Evolutionary conservation across 92 coral and sea anemone species (phyloP).

Genomic region (Bergia sp.): DNA sequence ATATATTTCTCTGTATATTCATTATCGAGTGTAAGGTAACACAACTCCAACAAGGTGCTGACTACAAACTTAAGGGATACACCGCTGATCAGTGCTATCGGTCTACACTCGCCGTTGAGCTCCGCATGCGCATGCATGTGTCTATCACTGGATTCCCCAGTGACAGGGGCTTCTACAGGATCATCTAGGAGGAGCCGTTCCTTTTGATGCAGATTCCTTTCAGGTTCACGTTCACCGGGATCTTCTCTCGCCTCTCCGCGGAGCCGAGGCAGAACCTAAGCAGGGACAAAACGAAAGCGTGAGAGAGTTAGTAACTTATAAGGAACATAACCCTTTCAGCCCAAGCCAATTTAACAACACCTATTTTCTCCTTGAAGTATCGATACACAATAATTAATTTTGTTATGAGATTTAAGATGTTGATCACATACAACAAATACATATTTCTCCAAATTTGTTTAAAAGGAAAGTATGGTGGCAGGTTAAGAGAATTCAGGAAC

Average conservation of each 20-base stretch:
- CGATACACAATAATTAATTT: no score
- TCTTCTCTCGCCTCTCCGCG: slow-evolving; percentile 43
- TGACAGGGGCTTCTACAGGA: neutral
- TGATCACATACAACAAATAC: no score
- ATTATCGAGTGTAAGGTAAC: slow-evolving; percentile 14
- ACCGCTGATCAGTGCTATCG: slow-evolving; percentile 23
- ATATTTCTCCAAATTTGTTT: no score
- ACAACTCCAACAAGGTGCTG: neutral
- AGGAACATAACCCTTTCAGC: no score
- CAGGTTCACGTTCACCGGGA: slow-evolving; percentile 44
- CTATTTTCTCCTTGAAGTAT: no score
- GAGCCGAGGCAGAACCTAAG: slow-evolving; percentile 36
- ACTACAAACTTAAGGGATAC: slow-evolving; percentile 22
- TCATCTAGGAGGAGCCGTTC: slow-evolving; percentile 40
- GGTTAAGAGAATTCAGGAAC: no score
- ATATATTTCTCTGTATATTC: slow-evolving; percentile 46
- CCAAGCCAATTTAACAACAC: no score
- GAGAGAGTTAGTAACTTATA: neutral
- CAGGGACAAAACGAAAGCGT: neutral
- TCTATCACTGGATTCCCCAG: neutral
- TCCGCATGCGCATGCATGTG: slow-evolving; percentile 5
- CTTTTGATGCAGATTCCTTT: slow-evolving; percentile 43
- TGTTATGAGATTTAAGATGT: no score
- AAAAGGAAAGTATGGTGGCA: no score
- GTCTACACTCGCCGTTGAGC: slow-evolving; percentile 9